These are phyloP conservation scores for Serranus cabrilla DNA, from an alignment of 2,797 vertebrate species.

Conservation along the genomic window DNA sequence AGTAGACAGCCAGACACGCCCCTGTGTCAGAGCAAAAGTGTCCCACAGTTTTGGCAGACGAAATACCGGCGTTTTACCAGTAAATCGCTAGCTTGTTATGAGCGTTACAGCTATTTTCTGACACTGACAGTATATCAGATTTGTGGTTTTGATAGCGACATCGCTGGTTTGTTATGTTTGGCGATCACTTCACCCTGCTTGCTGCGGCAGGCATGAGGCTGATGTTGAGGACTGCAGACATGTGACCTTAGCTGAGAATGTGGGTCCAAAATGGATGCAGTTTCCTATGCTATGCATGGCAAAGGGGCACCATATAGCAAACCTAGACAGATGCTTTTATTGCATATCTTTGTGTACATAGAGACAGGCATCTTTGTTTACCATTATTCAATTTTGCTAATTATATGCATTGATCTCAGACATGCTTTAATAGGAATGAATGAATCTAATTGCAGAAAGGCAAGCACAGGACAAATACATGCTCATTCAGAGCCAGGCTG, in stretches of 20 bases:
- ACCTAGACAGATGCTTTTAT: background rate
- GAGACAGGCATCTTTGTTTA: background rate
- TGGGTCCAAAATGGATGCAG: constrained; percentile 67
- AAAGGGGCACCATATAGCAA: background rate
- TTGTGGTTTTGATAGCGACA: background rate
- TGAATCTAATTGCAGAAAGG: constrained; percentile 12
- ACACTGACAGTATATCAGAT: background rate
- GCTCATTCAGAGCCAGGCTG: constrained; percentile 28
- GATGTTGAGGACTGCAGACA: constrained; percentile 54
- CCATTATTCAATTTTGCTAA: background rate
- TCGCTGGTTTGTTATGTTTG: background rate
- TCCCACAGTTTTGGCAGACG: constrained; percentile 11
- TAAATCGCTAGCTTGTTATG: background rate
- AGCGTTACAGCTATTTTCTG: background rate
- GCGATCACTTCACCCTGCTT: background rate
- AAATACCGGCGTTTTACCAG: constrained; percentile 12
- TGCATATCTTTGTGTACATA: background rate
- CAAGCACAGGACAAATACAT: constrained; percentile 5
- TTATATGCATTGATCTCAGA: background rate
- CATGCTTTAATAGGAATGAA: constrained; percentile 17
- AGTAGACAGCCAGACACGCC: constrained; percentile 64
- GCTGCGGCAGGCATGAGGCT: constrained; percentile 29
- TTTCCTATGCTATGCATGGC: constrained; percentile 5
- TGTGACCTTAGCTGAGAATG: constrained; percentile 52
- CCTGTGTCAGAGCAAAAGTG: constrained; percentile 58